A percentile compares a stretch with the other conserved stretches of the same genome.
phyloP scores from a whole-genome alignment of 2,797 vertebrate species.

The Darevskia mixta region DNA sequence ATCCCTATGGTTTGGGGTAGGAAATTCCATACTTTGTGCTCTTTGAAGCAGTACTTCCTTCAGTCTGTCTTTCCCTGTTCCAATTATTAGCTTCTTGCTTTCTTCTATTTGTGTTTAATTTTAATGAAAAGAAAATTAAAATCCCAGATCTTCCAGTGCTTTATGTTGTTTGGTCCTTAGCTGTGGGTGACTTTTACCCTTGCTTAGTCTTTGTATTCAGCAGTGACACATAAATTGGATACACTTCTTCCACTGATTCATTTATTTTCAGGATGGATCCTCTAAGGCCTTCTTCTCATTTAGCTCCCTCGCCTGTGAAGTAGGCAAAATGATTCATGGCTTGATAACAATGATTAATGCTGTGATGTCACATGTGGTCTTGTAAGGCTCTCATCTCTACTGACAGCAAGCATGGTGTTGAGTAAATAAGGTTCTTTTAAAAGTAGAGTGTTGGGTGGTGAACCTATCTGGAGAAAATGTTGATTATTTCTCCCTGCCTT shows the following conservation, averaged over 20 bases:
- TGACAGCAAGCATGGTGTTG: slow-evolving; percentile 27
- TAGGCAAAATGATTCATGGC: slow-evolving; percentile 41
- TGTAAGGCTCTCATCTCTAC: slow-evolving; percentile 37
- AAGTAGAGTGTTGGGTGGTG: background rate
- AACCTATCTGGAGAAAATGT: background rate
- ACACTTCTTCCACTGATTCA: slow-evolving; percentile 11
- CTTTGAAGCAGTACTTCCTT: no score
- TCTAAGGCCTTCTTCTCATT: slow-evolving; percentile 37
- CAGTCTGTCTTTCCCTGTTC: no score
- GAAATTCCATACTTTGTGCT: no score
- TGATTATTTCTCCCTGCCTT: background rate
- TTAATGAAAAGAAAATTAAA: background rate
- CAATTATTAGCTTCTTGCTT: no score
- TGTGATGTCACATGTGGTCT: slow-evolving; percentile 38
- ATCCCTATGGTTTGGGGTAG: no score
- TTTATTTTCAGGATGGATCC: slow-evolving; percentile 33
- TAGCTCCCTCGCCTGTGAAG: slow-evolving; percentile 13
- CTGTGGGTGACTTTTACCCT: background rate
- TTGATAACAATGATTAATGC: slow-evolving; percentile 45
- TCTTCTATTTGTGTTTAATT: no score
- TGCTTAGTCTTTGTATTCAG: slow-evolving; percentile 14
- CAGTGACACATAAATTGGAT: slow-evolving; percentile 2
- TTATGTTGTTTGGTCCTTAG: background rate
- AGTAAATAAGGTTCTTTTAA: slow-evolving; percentile 28
- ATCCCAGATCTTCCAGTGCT: background rate